Evolutionary conservation across 30 jellyfish, hydroid and myxozoan species (phyloP).

Genomic region (Aurelia sp.): DNA sequence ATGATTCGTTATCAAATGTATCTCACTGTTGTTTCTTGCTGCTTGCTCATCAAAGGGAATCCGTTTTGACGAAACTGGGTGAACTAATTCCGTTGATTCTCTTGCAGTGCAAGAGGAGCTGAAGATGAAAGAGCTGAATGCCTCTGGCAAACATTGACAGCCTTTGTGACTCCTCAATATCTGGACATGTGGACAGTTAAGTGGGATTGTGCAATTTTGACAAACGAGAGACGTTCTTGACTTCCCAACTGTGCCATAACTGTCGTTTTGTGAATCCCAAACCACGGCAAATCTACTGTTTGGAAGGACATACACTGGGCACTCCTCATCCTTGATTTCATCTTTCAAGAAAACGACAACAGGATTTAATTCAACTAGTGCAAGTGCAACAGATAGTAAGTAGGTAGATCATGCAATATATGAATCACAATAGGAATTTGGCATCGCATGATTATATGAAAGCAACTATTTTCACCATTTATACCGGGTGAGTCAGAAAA

Average conservation of each 20-base stretch:
- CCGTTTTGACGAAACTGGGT: neutral
- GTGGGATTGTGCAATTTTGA: neutral
- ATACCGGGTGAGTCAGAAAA: no score
- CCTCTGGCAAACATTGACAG: neutral
- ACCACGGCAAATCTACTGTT: neutral
- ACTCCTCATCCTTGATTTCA: constrained; percentile 5
- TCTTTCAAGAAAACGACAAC: neutral
- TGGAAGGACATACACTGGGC: constrained; percentile 1
- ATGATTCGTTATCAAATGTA: neutral
- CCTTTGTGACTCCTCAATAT: neutral
- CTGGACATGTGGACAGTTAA: constrained; percentile 7
- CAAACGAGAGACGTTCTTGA: neutral
- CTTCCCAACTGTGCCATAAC: constrained; percentile 6
- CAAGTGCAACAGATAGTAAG: neutral
- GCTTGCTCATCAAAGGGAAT: neutral
- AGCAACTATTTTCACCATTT: no score
- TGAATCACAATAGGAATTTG: no score
- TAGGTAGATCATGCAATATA: no score
- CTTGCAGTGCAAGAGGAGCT: neutral
- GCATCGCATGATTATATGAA: no score
- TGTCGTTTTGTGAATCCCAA: neutral
- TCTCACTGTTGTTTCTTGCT: neutral
- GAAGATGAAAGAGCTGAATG: constrained; percentile 2
- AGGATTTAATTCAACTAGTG: no score
- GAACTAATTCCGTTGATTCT: neutral